A percentile compares a stretch with the other conserved stretches of the same genome.
phyloP scores from a whole-genome alignment of 2,888 invertebrate genomes.

The Diarsia dahlii region DNA sequence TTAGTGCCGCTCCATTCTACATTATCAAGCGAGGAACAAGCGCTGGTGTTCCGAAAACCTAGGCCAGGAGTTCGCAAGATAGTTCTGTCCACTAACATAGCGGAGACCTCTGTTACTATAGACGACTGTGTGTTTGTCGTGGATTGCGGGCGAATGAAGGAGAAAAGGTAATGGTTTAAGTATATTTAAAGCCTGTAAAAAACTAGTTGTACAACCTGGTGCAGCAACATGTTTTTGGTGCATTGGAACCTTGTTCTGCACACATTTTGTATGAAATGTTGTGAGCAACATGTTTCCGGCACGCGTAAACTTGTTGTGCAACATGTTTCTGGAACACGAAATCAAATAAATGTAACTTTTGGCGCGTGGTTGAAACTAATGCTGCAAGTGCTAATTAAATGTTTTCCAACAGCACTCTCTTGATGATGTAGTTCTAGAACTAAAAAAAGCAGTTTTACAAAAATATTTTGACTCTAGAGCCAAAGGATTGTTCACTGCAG shows the following conservation, averaged over 20 bases:
- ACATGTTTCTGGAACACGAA: background rate
- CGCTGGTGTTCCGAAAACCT: conserved; percentile 93
- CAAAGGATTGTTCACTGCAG: too few species aligned
- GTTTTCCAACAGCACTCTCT: too few species aligned
- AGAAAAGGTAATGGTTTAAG: conserved; percentile 89
- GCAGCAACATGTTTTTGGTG: background rate
- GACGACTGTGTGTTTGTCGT: conserved; percentile 98
- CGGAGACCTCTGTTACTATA: conserved; percentile 98
- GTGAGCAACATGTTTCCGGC: background rate
- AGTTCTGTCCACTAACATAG: conserved; percentile 97
- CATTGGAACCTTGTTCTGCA: background rate
- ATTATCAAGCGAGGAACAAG: conserved; percentile 96
- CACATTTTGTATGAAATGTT: background rate
- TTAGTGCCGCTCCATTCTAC: conserved; percentile 97
- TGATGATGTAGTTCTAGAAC: too few species aligned
- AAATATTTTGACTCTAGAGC: too few species aligned
- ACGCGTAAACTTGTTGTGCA: background rate
- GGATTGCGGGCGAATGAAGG: conserved; percentile 98
- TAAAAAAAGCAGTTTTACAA: too few species aligned
- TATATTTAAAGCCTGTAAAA: background rate
- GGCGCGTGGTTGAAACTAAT: too few species aligned
- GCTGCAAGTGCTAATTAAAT: too few species aligned
- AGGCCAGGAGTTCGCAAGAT: conserved; percentile 95
- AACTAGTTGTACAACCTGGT: background rate
- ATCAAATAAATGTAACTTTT: background rate